A percentile compares a stretch with the other conserved stretches of the same genome.
Evolutionary conservation across 2,888 invertebrate species (phyloP).

Genomic region (Eugnorisma glareosa): DNA sequence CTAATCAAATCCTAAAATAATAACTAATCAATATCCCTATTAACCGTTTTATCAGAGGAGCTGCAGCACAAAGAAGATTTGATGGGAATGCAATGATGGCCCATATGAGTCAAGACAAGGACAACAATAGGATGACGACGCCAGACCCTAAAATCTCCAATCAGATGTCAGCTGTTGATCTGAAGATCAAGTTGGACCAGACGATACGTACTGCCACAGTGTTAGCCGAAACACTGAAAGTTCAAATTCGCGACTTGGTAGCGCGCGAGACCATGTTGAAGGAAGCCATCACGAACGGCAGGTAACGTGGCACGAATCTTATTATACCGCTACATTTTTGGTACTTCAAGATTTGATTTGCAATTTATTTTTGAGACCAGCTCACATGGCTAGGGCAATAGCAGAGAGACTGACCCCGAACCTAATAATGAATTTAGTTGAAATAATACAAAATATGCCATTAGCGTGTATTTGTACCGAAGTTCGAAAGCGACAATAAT

Average conservation of each 20-base stretch:
- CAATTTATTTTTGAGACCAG: neutral
- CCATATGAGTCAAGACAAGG: conserved; percentile 48
- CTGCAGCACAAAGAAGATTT: conserved; percentile 42
- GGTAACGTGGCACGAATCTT: conserved; percentile 70
- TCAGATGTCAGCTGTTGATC: conserved; percentile 59
- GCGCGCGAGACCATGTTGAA: conserved; percentile 77
- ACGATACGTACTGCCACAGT: conserved; percentile 75
- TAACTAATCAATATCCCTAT: neutral
- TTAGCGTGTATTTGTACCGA: neutral
- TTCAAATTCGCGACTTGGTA: conserved; percentile 74
- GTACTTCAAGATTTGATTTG: neutral
- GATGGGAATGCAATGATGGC: conserved; percentile 55
- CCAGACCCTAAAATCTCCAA: conserved; percentile 23
- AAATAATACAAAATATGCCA: neutral
- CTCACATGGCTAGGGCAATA: neutral
- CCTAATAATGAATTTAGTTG: neutral
- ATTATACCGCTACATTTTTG: neutral
- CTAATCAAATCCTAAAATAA: neutral
- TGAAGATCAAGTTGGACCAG: conserved; percentile 76
- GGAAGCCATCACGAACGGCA: conserved; percentile 81
- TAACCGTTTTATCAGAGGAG: conserved; percentile 23
- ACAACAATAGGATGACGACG: conserved; percentile 9
- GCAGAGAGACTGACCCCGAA: neutral
- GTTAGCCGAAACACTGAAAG: conserved; percentile 75
- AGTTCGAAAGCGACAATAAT: neutral